Base-by-base conservation (phyloP, 2,113 vertebrate genomes). In the Siniperca chuatsi region DNA sequence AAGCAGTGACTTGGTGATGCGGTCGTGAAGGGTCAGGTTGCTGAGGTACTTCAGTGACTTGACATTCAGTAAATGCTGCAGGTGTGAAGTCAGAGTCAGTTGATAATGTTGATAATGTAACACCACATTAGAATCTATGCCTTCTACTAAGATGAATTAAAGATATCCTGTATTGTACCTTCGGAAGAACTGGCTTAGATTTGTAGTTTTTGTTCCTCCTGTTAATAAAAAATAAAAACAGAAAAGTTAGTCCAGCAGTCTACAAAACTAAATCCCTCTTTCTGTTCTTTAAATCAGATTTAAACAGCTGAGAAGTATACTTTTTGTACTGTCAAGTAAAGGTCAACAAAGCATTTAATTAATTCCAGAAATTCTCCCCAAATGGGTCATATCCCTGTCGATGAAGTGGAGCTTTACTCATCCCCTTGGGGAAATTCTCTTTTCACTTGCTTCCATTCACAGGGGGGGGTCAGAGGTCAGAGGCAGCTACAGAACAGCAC, bases 161-260 rank as follows among this genome's bases (percentile, higher is more conserved):
- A 61, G 8, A 60, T 42, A 64, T 8, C 3, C 3, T 52, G n/a
- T 12, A 0, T n/a, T 93, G 93, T 91, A 99, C 98, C 97, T 99
- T 99, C 5, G 99, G 99, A 84, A 99, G 97, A 81, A 73, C 93
- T 23, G 97, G 97, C 91, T 97, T 99, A 46, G 95, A 92, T 95
- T 98, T 99, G 94, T 97, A 96, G 92, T 97, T 98, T 94, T 96
- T 99, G 91, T 97, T 99, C 93, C 98, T 95, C 98, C 99, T 99
- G 93, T 87, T 74, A 18, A 84, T 77, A 8, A 40, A 83, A 65
- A 74, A 16, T 0, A 65, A 18, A 42, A 40, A 79, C 0, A 35
- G 2, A 62, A 54, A 79, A 12, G 57, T 75, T 18, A 73, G 10
- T 40, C 11, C 3, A 33, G 54, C 23, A 10, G 11, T 40, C 42